Percentiles rank a stretch among this genome's conserved stretches.
phyloP scores from a whole-genome alignment of 2,797 vertebrate genomes.

The Sitta carolinensis region DNA sequence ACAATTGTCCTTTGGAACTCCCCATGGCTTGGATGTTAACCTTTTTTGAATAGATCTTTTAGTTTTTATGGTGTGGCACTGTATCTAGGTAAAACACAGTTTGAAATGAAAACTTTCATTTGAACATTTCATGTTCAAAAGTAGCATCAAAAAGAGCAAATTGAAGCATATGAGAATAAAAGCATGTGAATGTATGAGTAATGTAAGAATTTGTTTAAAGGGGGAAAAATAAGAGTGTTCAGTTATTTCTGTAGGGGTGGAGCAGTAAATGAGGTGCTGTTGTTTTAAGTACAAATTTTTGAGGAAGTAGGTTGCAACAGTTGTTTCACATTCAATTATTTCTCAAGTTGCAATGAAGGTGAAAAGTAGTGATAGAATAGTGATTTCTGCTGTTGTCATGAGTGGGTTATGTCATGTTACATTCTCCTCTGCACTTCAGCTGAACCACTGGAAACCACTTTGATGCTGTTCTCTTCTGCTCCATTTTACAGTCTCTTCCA shows the following conservation, averaged over 20 bases:
- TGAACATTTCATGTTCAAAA: no score
- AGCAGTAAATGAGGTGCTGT: neutral
- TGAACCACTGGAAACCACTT: neutral
- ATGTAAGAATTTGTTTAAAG: neutral
- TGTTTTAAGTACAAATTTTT: conserved; percentile 35
- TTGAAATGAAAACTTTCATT: neutral
- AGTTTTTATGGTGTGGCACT: neutral
- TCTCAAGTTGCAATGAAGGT: neutral
- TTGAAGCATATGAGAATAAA: neutral
- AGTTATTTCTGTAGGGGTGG: neutral
- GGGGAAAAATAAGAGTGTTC: neutral
- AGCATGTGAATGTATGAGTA: neutral
- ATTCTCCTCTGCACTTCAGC: neutral
- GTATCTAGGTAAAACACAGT: neutral
- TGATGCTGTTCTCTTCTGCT: neutral
- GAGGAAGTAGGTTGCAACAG: conserved; percentile 57
- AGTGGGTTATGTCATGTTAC: neutral
- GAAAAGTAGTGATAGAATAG: neutral
- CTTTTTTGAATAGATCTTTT: neutral
- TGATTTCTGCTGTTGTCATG: neutral
- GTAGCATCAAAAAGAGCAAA: neutral
- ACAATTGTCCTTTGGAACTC: neutral
- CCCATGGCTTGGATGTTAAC: neutral
- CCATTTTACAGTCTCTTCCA: neutral
- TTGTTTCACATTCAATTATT: conserved; percentile 33